Conservation (phyloP, 2,113 vertebrate genomes). For the Eretmochelys imbricata region DNA sequence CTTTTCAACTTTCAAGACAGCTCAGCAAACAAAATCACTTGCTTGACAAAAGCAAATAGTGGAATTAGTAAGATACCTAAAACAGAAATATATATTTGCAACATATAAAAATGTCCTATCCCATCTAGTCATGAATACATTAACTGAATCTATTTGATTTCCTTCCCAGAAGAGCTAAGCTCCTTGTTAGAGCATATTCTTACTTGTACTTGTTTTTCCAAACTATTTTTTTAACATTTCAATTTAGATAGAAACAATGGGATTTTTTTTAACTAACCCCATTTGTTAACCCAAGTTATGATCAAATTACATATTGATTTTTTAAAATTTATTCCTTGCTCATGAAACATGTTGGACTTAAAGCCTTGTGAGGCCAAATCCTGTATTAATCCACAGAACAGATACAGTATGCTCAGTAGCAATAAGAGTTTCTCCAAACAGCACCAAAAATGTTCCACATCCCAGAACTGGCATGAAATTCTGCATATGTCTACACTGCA, state of each 20-base stretch:
- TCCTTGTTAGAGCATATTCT: neutral
- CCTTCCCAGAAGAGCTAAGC: neutral
- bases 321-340: neutral
- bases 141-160: neutral
- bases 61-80: neutral
- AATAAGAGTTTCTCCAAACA: neutral
- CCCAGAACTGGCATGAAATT: neutral
- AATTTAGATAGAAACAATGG: neutral
- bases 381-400: neutral
- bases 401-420: neutral
- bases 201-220: neutral
- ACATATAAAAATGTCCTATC: neutral
- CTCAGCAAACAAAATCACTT: neutral
- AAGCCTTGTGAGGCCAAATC: neutral
- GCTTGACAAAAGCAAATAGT: neutral
- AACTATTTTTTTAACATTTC: neutral
- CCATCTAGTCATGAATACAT: neutral
- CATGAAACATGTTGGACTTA: neutral
- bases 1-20: neutral
- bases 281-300: neutral
- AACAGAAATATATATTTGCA: neutral
- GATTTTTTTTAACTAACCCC: neutral
- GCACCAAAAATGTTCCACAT: neutral
- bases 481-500: accelerated
- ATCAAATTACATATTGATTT: neutral